Conservation (phyloP, 2,888 invertebrate species). For the Acrobasis suavella region DNA sequence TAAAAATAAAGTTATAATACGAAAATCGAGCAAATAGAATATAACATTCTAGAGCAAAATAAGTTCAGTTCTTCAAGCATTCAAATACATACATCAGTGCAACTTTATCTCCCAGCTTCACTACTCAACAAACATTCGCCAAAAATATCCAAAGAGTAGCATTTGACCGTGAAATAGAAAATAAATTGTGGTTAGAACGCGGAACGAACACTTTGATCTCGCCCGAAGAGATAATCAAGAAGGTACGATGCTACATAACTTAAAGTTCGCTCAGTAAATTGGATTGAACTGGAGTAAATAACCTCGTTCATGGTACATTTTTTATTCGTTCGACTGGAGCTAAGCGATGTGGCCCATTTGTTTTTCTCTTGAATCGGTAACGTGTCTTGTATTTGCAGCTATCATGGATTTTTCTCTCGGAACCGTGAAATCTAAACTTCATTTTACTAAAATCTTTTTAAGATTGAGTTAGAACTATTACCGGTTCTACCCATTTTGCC, state of each 20-base stretch:
- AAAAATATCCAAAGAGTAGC: conserved; percentile 8
- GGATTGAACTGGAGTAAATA: conserved; percentile 29
- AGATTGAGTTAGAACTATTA: background rate
- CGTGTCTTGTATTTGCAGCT: conserved; percentile 7
- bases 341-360: conserved; percentile 41
- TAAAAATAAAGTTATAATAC: no score
- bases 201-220: conserved; percentile 22
- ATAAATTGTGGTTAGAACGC: conserved; percentile 18
- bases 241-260: conserved; percentile 22
- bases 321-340: conserved; percentile 37
- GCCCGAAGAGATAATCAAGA: conserved; percentile 20
- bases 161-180: conserved; percentile 22
- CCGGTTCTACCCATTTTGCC: no score
- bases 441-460: background rate
- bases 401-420: background rate
- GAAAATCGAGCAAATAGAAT: no score
- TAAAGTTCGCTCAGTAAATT: conserved; percentile 22
- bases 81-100: background rate
- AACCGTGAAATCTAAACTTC: conserved; percentile 7
- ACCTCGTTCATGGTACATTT: conserved; percentile 35
- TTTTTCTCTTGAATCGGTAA: conserved; percentile 30
- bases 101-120: background rate
- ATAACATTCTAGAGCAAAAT: no score
- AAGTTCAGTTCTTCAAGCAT: background rate
- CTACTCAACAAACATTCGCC: conserved; percentile 2